Base-by-base conservation (phyloP, 2,888 invertebrate genomes). In the Branchipolynoe longqiensis region DNA sequence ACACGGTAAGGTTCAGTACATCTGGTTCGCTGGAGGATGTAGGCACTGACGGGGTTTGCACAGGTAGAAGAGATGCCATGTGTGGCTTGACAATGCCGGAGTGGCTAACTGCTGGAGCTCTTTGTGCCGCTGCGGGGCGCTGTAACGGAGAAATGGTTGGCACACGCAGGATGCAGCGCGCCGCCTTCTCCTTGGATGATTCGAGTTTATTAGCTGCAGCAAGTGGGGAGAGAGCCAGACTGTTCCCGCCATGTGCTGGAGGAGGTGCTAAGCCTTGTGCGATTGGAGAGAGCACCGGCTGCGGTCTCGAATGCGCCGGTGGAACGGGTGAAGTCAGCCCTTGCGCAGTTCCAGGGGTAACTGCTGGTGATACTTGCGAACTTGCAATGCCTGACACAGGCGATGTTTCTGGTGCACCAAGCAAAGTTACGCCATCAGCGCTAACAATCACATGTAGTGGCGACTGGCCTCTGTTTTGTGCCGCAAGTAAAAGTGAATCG, bases 101-200 rank as follows among this genome's bases (percentile, higher is more conserved):
- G 62, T 4, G 62, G 31, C 18, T 3, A n/a, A 12, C 28, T n/a
- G 1, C n/a, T 62, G 62, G 14, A 31, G 62, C 14, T n/a, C n/a
- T n/a, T n/a, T n/a, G n/a, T n/a, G n/a, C n/a, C 18, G 25, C 22
- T 0, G 38, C 1, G 14, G 69, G 18, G 6, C 54, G 41, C 54
- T 78, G 78, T 1, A 48, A 48, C n/a, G 78, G 78, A 41, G 78
- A 78, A 25, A 78, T 78, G 48, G 78, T 78, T 41, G 78, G 78
- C 18, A 78, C 78, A 25, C 28, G 18, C 18, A 78, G 78, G 28
- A 78, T 78, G 25, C 41, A 41, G 4, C 78, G 1, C 8, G 14
- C 38, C 4, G 38, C 31, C 25, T 62, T 62, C 3, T 12, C 14
- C 54, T 25, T 78, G 48, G 78, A 25, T 1, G 22, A 25, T 8